Base-by-base conservation (phyloP, 2,888 invertebrate genomes). In the Scrobipalpa atriplicella region DNA sequence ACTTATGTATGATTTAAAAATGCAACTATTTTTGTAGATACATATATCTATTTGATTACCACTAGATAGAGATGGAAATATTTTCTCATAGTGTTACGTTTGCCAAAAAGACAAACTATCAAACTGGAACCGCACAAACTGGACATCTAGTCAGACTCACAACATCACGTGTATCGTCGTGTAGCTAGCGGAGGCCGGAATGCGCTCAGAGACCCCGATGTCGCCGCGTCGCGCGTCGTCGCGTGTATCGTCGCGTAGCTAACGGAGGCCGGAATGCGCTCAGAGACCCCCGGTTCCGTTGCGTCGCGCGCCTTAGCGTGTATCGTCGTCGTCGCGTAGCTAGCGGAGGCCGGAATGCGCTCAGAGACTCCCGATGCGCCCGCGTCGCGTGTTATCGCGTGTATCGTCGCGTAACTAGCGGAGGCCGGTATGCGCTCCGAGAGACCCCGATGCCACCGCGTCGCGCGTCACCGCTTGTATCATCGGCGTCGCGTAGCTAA, bases 1-100 rank as follows among this genome's bases (percentile, higher is more conserved):
- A 56, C 21, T 54, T 78, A 79, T 82, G 80, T 78, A 79, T 82
- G 79, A 76, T 88, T 90, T 87, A 74, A 82, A 84, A 90, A 90
- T 87, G 85, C 84, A 88, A 91, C 92, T 92, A 92, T 92, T 92
- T 92, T 92, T 92, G 91, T 92, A 92, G 92, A 88, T 85, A 84
- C 85, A 81, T 86, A 87, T 90, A 88, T 90, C 87, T 87, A 75
- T 91, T 91, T 88, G 83, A 86, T 84, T 89, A 90, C 89, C 87
- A 87, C 85, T 92, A 89, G 83, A 89, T 90, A 91, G 86, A 91
- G 76, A 85, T 88, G 87, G 83, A 87, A 79, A 83, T 82, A 89
- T 91, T 91, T 90, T 91, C 86, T 84, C 90, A 89, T 81, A 84
- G 78, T 84, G 85, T 90, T 90, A 84, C 80, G 86, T 92, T 91